Conservation (phyloP, 2,113 vertebrate species). For the Pseudorectes ferrugineus region DNA sequence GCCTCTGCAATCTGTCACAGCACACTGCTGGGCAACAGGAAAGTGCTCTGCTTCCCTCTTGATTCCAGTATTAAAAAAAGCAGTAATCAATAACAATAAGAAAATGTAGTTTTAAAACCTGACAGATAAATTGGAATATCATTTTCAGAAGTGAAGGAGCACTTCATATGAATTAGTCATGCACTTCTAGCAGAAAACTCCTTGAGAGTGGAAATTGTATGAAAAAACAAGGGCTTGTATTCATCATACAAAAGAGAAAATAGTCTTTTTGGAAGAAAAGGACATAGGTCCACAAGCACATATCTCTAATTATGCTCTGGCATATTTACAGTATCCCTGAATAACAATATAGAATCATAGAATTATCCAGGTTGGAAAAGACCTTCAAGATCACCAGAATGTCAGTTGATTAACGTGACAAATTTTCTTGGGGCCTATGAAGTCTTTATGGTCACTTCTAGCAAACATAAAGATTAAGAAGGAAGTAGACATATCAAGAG, state of each 20-base stretch:
- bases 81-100: background rate
- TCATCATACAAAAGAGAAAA: background rate
- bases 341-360: background rate
- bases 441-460: background rate
- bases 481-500: background rate
- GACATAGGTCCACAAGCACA: background rate
- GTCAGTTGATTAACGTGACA: rapidly evolving
- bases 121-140: background rate
- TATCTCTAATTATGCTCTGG: background rate
- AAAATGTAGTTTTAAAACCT: background rate
- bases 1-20: background rate
- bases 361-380: background rate
- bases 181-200: background rate
- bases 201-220: background rate
- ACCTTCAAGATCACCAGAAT: background rate
- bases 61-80: background rate
- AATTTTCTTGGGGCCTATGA: background rate
- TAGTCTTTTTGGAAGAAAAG: background rate
- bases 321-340: background rate
- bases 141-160: background rate
- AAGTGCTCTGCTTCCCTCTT: background rate
- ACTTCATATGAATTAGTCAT: background rate
- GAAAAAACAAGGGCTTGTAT: background rate
- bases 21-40: background rate
- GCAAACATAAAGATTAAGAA: background rate